A percentile compares a stretch with the other conserved stretches of the same genome.
phyloP scores from a whole-genome alignment of 2,113 vertebrate species.

The Sitta europaea region DNA sequence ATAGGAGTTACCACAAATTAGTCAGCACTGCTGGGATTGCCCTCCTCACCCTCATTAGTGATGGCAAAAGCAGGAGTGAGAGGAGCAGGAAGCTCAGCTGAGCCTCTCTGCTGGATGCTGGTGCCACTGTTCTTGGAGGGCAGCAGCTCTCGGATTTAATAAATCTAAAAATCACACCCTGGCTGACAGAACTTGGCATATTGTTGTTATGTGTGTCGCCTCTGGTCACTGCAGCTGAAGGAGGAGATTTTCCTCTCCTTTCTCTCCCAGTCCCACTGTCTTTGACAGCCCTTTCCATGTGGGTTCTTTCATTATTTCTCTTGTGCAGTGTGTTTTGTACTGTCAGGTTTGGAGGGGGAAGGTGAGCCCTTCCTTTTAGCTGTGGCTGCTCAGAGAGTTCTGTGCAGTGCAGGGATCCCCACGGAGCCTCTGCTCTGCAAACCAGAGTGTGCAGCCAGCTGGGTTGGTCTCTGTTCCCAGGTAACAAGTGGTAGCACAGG shows the following conservation, averaged over 20 bases:
- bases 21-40: neutral
- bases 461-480: neutral
- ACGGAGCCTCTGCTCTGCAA: neutral
- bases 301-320: neutral
- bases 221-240: neutral
- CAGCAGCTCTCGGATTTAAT: neutral
- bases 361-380: neutral
- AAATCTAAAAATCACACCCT: neutral
- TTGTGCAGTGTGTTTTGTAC: accelerated
- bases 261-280: neutral
- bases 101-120: neutral
- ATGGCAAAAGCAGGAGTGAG: neutral
- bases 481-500: too few species aligned
- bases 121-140: neutral
- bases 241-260: neutral
- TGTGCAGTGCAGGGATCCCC: neutral
- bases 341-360: neutral
- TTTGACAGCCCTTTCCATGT: neutral
- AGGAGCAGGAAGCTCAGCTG: neutral
- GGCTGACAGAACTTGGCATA: neutral
- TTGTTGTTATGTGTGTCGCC: neutral
- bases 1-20: neutral
- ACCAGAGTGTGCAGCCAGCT: neutral
- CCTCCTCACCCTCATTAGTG: constrained; percentile 3
- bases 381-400: neutral